phyloP scores from a whole-genome alignment of 2,113 vertebrate genomes.

The Piprites chloris region DNA sequence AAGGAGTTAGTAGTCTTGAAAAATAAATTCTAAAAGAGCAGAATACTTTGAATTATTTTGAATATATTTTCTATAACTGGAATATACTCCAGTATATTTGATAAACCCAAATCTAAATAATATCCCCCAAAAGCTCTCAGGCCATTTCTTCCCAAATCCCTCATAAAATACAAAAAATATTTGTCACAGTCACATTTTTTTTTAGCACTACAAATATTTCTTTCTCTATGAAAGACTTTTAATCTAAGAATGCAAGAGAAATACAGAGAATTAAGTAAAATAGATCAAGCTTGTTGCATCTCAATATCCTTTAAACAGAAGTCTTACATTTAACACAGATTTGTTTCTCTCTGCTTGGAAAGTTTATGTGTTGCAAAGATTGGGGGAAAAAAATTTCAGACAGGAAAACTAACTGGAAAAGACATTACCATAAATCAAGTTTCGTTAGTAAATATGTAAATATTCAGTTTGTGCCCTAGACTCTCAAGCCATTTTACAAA shows the following conservation, averaged over 20 bases:
- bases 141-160: background rate
- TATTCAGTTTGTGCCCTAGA: background rate
- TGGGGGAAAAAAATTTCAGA: background rate
- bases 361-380: background rate
- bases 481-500: slow-evolving; percentile 8
- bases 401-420: background rate
- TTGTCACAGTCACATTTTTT: background rate
- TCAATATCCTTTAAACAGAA: background rate
- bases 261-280: background rate
- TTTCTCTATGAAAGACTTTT: background rate
- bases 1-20: background rate
- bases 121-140: background rate
- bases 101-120: background rate
- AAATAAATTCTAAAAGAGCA: background rate
- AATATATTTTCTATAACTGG: background rate
- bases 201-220: background rate
- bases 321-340: background rate
- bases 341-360: background rate
- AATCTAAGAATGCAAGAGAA: background rate
- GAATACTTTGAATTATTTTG: background rate
- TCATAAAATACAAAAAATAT: background rate
- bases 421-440: background rate
- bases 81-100: background rate
- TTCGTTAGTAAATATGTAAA: slow-evolving; percentile 20
- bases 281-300: background rate